A percentile compares a stretch with the other conserved stretches of the same genome.
Evolutionary conservation across 2,113 vertebrate species (phyloP).

Genomic region (Rhabdornis inornatus): DNA sequence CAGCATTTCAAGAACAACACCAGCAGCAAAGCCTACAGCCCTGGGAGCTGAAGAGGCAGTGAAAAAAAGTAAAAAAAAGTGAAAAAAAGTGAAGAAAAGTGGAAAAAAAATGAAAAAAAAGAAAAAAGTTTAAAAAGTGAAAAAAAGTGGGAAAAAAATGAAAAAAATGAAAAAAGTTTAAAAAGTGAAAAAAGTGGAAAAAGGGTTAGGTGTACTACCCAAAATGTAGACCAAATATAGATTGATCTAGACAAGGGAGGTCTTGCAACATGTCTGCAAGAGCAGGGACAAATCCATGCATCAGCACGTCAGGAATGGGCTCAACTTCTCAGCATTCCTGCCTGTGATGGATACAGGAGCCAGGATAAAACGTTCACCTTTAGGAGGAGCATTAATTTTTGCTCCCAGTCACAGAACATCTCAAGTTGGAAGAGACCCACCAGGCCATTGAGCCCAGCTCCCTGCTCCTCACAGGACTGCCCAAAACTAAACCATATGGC

Average conservation of each 20-base stretch:
- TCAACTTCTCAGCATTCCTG: neutral
- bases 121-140: neutral
- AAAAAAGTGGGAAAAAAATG: neutral
- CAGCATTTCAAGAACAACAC: neutral
- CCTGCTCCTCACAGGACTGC: neutral
- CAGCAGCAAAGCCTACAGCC: neutral
- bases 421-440: neutral
- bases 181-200: neutral
- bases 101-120: neutral
- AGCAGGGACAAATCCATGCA: neutral
- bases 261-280: neutral
- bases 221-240: neutral
- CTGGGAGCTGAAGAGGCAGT: neutral
- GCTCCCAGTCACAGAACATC: neutral
- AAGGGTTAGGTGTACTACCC: neutral
- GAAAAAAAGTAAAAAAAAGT: neutral
- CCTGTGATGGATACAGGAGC: neutral
- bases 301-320: neutral
- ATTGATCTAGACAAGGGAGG: neutral
- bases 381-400: neutral
- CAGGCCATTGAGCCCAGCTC: rapidly evolving
- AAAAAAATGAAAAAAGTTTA: neutral
- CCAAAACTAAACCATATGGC: neutral
- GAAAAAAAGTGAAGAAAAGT: neutral
- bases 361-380: neutral